phyloP scores from a whole-genome alignment of 2,888 invertebrate genomes.

The Xestia ashworthii region DNA sequence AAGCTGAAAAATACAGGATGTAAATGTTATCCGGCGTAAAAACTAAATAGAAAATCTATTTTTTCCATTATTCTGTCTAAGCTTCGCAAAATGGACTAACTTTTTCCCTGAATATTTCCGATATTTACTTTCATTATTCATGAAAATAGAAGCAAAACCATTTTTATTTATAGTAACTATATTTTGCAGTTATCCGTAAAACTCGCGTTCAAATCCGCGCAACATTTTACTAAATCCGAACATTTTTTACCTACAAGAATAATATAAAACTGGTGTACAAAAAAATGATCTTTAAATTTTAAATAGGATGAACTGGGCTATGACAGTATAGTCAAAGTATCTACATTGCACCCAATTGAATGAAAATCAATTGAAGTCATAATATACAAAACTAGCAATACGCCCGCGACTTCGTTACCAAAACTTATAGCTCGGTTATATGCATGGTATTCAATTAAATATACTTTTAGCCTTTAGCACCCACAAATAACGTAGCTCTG shows the following conservation, averaged over 20 bases:
- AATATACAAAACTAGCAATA: too few relatives aligned
- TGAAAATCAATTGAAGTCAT: neutral
- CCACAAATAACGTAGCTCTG: too few relatives aligned
- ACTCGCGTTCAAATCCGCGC: conserved; percentile 1
- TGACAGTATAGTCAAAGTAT: neutral
- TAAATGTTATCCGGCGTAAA: neutral
- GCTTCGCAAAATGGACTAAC: conserved; percentile 3
- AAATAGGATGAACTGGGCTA: neutral
- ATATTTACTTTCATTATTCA: conserved; percentile 39
- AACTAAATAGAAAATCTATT: conserved; percentile 10
- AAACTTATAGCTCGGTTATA: too few relatives aligned
- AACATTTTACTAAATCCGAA: conserved; percentile 10
- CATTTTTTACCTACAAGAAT: conserved; percentile 15
- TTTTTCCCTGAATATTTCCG: conserved; percentile 29
- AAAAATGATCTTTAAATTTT: neutral
- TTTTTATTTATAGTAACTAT: conserved; percentile 35
- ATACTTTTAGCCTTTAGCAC: too few relatives aligned
- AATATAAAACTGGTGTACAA: neutral
- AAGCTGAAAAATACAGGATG: neutral
- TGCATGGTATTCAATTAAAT: too few relatives aligned
- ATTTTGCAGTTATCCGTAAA: conserved; percentile 19
- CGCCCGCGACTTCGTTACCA: too few relatives aligned
- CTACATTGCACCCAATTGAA: neutral
- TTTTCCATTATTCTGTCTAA: neutral
- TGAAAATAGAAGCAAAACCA: conserved; percentile 7